Percentiles rank a stretch among this genome's conserved stretches.
Evolutionary conservation across 2,797 vertebrate species (phyloP).

Genomic region (Sebastes oblongus): DNA sequence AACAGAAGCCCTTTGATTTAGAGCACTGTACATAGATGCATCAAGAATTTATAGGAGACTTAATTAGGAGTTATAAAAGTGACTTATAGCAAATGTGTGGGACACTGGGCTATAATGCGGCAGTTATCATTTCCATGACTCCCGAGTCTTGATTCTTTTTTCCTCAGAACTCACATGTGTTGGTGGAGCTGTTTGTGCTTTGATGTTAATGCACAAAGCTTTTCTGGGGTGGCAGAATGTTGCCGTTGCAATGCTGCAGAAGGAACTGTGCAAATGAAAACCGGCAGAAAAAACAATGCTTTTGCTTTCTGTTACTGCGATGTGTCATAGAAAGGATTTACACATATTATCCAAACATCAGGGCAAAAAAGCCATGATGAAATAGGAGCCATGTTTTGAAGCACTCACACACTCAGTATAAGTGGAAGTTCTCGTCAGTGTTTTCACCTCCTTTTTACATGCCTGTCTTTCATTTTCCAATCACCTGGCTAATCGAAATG

Average conservation of each 20-base stretch:
- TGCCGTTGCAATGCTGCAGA: conserved; percentile 23
- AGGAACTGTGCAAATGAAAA: conserved; percentile 26
- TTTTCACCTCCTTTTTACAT: background rate
- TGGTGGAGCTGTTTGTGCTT: conserved; percentile 48
- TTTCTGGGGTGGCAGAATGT: conserved; percentile 36
- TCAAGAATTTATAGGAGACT: conserved; percentile 75
- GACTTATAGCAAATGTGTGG: conserved; percentile 76
- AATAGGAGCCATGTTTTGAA: background rate
- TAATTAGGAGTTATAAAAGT: conserved; percentile 81
- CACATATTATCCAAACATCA: conserved; percentile 23
- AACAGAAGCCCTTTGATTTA: conserved; percentile 64
- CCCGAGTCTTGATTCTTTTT: conserved; percentile 51
- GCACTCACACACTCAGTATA: background rate
- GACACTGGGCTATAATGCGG: conserved; percentile 68
- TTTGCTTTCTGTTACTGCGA: conserved; percentile 15
- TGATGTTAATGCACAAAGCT: conserved; percentile 51
- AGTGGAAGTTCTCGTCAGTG: background rate
- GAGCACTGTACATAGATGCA: conserved; percentile 72
- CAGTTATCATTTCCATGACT: conserved; percentile 79
- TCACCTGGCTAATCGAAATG: conserved; percentile 10
- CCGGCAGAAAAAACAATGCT: conserved; percentile 8
- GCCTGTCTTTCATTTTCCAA: conserved; percentile 9
- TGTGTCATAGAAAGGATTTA: conserved; percentile 25
- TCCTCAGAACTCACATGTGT: conserved; percentile 49
- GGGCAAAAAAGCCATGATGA: background rate